phyloP scores from a whole-genome alignment of 1,140 invertebrate species.

The Pomacea maculata region DNA sequence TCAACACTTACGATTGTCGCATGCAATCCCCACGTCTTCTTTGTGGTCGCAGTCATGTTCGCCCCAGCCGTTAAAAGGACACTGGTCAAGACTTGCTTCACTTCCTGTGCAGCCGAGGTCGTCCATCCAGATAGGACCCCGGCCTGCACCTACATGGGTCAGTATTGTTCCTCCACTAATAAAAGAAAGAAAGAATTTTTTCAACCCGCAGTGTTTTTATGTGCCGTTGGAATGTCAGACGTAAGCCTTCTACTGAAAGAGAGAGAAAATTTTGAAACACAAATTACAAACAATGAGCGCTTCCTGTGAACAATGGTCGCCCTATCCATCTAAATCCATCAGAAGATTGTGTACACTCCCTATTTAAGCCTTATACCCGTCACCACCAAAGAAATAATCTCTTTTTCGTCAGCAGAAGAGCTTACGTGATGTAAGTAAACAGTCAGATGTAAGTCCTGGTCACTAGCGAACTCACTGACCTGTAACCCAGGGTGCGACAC shows the following conservation, averaged over 20 bases:
- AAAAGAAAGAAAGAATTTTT: not conserved
- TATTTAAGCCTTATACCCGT: too few species aligned
- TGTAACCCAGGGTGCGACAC: constrained; percentile 74
- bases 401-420: too few species aligned
- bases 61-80: constrained; percentile 78
- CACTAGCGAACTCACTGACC: constrained; percentile 12
- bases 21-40: constrained; percentile 68
- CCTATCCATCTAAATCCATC: too few species aligned
- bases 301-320: too few species aligned
- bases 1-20: not conserved
- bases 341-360: too few species aligned
- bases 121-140: constrained; percentile 72
- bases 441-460: too few species aligned
- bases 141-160: constrained; percentile 24
- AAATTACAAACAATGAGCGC: not conserved
- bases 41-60: constrained; percentile 75
- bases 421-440: too few species aligned
- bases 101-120: constrained; percentile 76
- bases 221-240: too few species aligned
- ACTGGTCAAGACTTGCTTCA: constrained; percentile 75
- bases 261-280: not conserved
- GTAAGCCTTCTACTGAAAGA: not conserved
- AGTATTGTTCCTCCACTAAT: not conserved
- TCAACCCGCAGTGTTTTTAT: too few species aligned
- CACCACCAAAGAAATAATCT: too few species aligned